These are phyloP conservation scores for Drosophila auraria DNA, from an alignment of 1,140 invertebrate genomes.

Conservation along the genomic window DNA sequence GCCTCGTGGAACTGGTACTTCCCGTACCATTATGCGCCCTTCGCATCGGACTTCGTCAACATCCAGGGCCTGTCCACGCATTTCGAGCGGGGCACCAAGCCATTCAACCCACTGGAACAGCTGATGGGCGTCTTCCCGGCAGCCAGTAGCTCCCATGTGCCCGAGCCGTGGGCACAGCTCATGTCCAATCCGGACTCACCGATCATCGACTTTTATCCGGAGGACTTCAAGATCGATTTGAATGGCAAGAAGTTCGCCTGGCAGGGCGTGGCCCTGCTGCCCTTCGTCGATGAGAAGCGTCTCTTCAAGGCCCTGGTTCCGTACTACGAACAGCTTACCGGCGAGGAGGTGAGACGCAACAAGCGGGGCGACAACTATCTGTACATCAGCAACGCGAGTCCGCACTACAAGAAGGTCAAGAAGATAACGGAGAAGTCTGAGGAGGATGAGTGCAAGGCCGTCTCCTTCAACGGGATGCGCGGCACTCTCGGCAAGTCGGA, in stretches of 20 bases:
- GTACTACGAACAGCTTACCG: conserved; percentile 92
- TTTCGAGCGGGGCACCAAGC: conserved; percentile 95
- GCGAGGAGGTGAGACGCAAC: conserved; percentile 91
- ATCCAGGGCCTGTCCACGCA: conserved; percentile 93
- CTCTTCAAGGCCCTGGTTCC: conserved; percentile 94
- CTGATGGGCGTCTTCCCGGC: conserved; percentile 99
- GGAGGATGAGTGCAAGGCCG: conserved; percentile 85
- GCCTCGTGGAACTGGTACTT: conserved; percentile 99
- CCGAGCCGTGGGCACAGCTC: conserved; percentile 95
- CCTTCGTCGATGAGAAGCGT: conserved; percentile 98
- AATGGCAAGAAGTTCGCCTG: conserved; percentile 99
- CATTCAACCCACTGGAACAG: conserved; percentile 99
- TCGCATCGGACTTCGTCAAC: conserved; percentile 99
- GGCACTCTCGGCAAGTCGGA: conserved; percentile 90
- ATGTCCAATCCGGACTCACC: conserved; percentile 97
- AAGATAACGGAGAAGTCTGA: conserved; percentile 88
- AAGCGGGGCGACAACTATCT: conserved; percentile 92
- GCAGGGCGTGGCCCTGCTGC: conserved; percentile 99
- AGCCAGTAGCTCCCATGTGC: conserved; percentile 97
- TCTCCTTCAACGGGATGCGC: conserved; percentile 90
- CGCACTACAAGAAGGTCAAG: conserved; percentile 89
- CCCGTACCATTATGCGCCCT: conserved; percentile 99
- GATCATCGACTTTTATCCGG: conserved; percentile 99
- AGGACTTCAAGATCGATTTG: conserved; percentile 99
- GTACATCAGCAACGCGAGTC: conserved; percentile 91